phyloP scores from a whole-genome alignment of 2,888 invertebrate genomes.

The Synergus gifuensis region DNA sequence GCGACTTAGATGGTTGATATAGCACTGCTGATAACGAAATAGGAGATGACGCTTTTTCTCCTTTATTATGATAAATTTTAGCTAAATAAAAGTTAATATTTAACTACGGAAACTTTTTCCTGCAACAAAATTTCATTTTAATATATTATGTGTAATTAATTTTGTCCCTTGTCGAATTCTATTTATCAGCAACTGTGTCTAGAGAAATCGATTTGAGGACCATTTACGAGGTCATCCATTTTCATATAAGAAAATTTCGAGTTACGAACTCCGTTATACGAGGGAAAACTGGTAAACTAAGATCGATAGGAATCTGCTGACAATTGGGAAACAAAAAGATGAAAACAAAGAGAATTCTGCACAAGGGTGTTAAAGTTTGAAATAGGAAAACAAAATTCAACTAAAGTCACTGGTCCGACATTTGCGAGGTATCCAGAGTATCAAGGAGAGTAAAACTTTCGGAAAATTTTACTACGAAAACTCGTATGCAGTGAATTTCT shows the following conservation, averaged over 20 bases:
- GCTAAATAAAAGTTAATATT: no score
- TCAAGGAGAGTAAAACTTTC: background rate
- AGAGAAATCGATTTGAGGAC: no score
- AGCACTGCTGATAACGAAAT: no score
- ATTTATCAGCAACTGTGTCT: no score
- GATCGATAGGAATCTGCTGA: constrained; percentile 53
- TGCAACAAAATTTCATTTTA: no score
- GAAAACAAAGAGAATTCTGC: constrained; percentile 45
- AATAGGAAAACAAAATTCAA: constrained; percentile 49
- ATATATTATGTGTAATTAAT: no score
- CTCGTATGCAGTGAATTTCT: background rate
- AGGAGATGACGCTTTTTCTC: no score
- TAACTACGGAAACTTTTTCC: no score
- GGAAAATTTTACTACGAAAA: background rate
- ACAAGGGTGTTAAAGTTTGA: constrained; percentile 54
- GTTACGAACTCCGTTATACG: background rate
- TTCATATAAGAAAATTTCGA: constrained; percentile 43
- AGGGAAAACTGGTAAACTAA: constrained; percentile 42
- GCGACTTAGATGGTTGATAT: no score
- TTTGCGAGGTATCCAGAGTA: constrained; percentile 44
- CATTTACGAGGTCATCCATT: constrained; percentile 49
- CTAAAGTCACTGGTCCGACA: constrained; percentile 46
- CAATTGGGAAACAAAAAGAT: constrained; percentile 48
- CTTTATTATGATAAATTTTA: no score
- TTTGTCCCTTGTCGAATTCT: no score